Conservation (phyloP, 2,888 invertebrate species). For the Metopia argyrocephala region DNA sequence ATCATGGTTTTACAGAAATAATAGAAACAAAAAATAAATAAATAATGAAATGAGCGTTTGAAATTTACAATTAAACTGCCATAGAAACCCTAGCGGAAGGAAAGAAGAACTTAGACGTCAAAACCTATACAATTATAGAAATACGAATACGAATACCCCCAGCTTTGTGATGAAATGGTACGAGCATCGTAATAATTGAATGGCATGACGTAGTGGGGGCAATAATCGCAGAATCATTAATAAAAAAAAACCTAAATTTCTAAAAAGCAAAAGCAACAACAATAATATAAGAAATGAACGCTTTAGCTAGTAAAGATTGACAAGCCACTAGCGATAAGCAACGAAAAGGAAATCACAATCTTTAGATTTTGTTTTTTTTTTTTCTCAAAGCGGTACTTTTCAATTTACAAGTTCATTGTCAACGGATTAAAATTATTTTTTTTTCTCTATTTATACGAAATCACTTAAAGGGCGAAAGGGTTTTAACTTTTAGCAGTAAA, state of each 20-base stretch:
- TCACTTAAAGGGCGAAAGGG: too few relatives aligned
- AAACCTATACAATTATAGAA: conserved; percentile 22
- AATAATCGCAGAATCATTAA: conserved; percentile 37
- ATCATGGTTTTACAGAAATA: conserved; percentile 22
- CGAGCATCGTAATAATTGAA: conserved; percentile 14
- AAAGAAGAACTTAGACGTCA: conserved; percentile 44
- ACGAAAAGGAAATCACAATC: conserved; percentile 42
- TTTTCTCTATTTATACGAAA: too few relatives aligned
- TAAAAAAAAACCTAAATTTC: neutral
- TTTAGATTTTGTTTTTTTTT: neutral
- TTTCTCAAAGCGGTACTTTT: neutral
- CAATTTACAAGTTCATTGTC: conserved; percentile 42
- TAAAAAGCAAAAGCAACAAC: neutral
- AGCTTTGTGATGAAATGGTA: conserved; percentile 26
- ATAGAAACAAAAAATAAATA: neutral
- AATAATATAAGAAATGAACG: neutral
- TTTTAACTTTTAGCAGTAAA: too few relatives aligned
- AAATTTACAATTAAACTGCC: neutral
- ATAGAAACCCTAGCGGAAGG: conserved; percentile 25
- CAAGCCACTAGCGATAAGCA: conserved; percentile 34
- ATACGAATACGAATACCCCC: neutral
- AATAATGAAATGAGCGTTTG: neutral
- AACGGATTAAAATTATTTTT: neutral
- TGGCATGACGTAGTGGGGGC: conserved; percentile 15
- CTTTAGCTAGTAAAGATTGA: conserved; percentile 26